Percentiles rank a stretch among this genome's conserved stretches.
phyloP scores from a whole-genome alignment of 2,888 invertebrate species.

The Cremastinae sp. region DNA sequence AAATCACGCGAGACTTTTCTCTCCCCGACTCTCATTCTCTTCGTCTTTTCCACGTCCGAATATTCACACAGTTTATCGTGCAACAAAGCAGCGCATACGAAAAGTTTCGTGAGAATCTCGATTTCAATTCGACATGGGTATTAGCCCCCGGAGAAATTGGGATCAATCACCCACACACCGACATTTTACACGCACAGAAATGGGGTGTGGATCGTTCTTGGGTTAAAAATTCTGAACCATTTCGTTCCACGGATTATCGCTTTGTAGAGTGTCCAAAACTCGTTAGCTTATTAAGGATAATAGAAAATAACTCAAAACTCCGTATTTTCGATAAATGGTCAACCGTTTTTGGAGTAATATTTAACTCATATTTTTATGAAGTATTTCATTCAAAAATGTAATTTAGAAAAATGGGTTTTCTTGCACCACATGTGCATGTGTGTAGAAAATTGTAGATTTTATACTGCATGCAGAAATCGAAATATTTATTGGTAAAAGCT shows the following conservation, averaged over 20 bases:
- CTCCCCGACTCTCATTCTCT: constrained; percentile 7
- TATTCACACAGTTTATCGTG: constrained; percentile 40
- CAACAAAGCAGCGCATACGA: constrained; percentile 34
- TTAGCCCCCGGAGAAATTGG: constrained; percentile 69
- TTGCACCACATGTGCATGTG: too few species aligned
- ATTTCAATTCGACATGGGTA: constrained; percentile 72
- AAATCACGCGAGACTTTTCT: constrained; percentile 65
- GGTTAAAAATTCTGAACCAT: constrained; percentile 47
- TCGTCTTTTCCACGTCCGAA: constrained; percentile 18
- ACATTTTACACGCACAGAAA: constrained; percentile 20
- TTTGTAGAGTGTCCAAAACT: not conserved
- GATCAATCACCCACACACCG: constrained; percentile 60
- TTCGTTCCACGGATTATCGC: constrained; percentile 7
- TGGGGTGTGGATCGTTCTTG: constrained; percentile 18
- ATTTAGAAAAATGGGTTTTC: too few species aligned
- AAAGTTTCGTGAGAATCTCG: constrained; percentile 71
- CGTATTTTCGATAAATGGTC: too few species aligned
- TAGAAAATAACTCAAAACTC: too few species aligned
- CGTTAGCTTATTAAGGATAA: too few species aligned
- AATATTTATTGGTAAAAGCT: too few species aligned
- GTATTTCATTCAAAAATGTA: too few species aligned
- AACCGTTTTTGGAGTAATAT: too few species aligned
- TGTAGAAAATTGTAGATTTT: too few species aligned
- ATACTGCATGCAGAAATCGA: too few species aligned
- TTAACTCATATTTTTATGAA: too few species aligned